Conservation (phyloP, 2,113 vertebrate species). For the Pontoporia blainvillei region DNA sequence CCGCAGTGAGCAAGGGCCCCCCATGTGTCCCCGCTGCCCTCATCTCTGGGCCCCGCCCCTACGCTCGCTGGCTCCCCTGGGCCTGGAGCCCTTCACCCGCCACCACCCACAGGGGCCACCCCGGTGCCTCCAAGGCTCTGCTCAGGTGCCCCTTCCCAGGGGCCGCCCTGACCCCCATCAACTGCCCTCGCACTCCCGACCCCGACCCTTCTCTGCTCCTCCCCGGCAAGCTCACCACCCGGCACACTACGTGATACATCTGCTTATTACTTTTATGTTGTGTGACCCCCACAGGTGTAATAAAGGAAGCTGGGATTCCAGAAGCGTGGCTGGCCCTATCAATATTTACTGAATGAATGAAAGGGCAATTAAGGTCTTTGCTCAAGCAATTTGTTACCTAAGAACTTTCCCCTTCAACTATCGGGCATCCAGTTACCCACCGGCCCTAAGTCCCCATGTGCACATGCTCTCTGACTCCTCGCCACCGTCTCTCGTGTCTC, state of each 20-base stretch:
- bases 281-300: not conserved
- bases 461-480: not conserved
- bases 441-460: not conserved
- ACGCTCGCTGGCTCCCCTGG: not conserved
- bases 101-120: not conserved
- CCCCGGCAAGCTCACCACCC: not conserved
- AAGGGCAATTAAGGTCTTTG: not conserved
- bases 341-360: not conserved
- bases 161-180: not conserved
- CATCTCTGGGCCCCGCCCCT: not conserved
- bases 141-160: not conserved
- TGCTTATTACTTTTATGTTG: not conserved
- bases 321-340: not conserved
- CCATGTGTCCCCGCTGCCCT: too few species aligned
- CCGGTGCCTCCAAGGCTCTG: not conserved
- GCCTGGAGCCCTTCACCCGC: not conserved
- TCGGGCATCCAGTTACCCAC: not conserved
- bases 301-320: not conserved
- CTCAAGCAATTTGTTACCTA: not conserved
- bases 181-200: too few species aligned
- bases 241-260: not conserved
- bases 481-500: rapidly evolving
- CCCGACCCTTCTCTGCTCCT: not conserved
- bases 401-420: not conserved
- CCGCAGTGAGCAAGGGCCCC: too few species aligned